Base-by-base conservation (phyloP, 2,113 vertebrate species). In the Aplodontia rufa region DNA sequence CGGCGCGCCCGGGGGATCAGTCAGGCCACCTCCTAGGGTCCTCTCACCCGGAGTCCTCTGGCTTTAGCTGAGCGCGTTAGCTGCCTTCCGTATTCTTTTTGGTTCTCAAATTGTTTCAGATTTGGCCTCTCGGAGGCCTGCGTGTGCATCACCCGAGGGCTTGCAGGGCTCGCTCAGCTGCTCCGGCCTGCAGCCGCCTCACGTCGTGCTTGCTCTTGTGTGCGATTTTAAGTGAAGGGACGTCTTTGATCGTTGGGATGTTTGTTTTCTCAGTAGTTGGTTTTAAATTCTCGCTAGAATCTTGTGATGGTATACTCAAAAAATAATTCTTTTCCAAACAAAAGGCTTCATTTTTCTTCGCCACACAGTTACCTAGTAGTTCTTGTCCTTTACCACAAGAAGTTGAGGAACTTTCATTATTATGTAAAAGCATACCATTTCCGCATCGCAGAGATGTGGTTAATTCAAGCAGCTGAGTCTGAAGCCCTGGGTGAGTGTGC, bases 171-270 rank as follows among this genome's bases (percentile, higher is more conserved):
- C n/a, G n/a, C 28, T 19, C 19, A 26, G 8, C 58, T 4, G 69
- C 16, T 12, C 8, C 22, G 6, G 20, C 45, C 55, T n/a, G n/a
- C 55, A 1, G 5, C 45, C 24, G 17, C 7, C 40, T 30, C 22
- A 1, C 9, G 19, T 2, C 0, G 2, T n/a, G 0, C 51, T 40
- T 3, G 1, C 12, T 32, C 12, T 2, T 5, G 1, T 26, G 22
- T 0, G 20, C 10, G 3, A 3, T 20, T 5, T 55, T 51, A 35
- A 16, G 71, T 47, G 42, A 35, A 16, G 71, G 37, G 42, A 30
- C 1, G 51, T 45, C 24, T 14, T 13, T 22, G 45, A 8, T 3
- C 7, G 7, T 3, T 12, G 8, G n/a, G 8, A 14, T 8, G 12
- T 45, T 42, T 40, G 19, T 90, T 40, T 66, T 42, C 47, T 68